These are phyloP conservation scores for Gallinago stenura DNA, from an alignment of 2,797 vertebrate genomes.

Conservation along the genomic window DNA sequence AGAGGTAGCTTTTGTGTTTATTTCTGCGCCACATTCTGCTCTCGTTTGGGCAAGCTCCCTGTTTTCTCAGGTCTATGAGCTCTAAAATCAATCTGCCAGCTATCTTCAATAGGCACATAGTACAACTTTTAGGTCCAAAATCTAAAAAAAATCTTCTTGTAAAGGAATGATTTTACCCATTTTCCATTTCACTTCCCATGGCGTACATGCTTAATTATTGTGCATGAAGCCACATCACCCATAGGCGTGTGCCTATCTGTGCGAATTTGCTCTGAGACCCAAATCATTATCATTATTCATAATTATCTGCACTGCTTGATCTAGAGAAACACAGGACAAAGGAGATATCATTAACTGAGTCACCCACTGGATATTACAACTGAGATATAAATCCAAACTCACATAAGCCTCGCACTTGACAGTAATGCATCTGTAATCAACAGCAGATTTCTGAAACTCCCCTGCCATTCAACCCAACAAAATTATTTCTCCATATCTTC, in stretches of 20 bases:
- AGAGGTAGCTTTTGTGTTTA: not conserved
- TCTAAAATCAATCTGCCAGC: not conserved
- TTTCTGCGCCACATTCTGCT: not conserved
- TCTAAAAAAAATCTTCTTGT: not conserved
- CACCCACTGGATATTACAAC: conserved; percentile 34
- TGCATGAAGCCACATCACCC: conserved; percentile 21
- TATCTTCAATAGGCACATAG: not conserved
- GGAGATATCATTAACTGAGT: conserved; percentile 53
- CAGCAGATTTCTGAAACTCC: conserved; percentile 24
- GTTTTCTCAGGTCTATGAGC: not conserved
- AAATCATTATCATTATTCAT: conserved; percentile 58
- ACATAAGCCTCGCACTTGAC: not conserved
- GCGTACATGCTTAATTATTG: conserved; percentile 20
- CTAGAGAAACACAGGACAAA: conserved; percentile 60
- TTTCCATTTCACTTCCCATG: conserved; percentile 35
- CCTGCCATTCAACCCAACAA: not conserved
- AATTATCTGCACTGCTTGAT: conserved; percentile 63
- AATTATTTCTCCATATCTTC: not conserved
- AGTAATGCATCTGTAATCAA: conserved; percentile 21
- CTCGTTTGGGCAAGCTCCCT: not conserved
- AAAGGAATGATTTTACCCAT: conserved; percentile 22
- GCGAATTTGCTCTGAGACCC: conserved; percentile 40
- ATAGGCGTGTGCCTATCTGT: conserved; percentile 33
- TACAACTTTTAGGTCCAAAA: not conserved
- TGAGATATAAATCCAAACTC: conserved; percentile 52